A percentile compares a stretch with the other conserved stretches of the same genome.
These are phyloP conservation scores for Mystacides longicornis DNA, from an alignment of 2,888 invertebrate genomes.

Conservation along the genomic window DNA sequence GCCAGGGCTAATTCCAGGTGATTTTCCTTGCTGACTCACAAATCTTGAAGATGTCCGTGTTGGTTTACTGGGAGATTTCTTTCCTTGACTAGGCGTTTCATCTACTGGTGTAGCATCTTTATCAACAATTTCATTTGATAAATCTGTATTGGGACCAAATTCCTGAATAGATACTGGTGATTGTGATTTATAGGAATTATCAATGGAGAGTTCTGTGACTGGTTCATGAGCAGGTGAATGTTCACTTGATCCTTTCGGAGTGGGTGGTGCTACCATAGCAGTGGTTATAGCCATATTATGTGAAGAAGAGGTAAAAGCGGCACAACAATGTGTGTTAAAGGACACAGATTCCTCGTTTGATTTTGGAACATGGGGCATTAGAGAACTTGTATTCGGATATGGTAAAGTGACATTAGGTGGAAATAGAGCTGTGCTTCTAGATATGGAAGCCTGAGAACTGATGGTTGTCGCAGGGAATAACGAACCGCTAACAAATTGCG, in stretches of 20 bases:
- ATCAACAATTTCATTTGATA: constrained; percentile 24
- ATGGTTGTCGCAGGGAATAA: constrained; percentile 55
- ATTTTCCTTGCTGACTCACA: constrained; percentile 52
- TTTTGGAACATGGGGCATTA: constrained; percentile 51
- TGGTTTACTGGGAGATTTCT: constrained; percentile 52
- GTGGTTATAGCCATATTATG: constrained; percentile 77
- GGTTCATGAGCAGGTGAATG: constrained; percentile 42
- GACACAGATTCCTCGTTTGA: constrained; percentile 42
- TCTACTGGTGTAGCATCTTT: constrained; percentile 34
- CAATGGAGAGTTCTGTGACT: constrained; percentile 34
- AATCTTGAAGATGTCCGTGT: constrained; percentile 57
- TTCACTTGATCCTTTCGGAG: constrained; percentile 40
- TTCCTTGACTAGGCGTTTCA: constrained; percentile 41
- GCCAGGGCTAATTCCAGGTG: constrained; percentile 61
- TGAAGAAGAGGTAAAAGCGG: constrained; percentile 74
- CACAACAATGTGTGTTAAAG: constrained; percentile 54
- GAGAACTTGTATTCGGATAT: constrained; percentile 46
- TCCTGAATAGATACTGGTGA: constrained; percentile 31
- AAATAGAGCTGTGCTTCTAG: constrained; percentile 58
- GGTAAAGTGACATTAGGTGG: constrained; percentile 53
- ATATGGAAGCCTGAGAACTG: constrained; percentile 56
- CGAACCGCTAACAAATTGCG: constrained; percentile 54
- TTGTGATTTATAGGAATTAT: constrained; percentile 34
- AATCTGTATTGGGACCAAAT: constrained; percentile 13
- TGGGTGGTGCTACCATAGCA: constrained; percentile 68